Base-by-base conservation (phyloP, 2,888 invertebrate genomes). In the Pimpla rufipes region DNA sequence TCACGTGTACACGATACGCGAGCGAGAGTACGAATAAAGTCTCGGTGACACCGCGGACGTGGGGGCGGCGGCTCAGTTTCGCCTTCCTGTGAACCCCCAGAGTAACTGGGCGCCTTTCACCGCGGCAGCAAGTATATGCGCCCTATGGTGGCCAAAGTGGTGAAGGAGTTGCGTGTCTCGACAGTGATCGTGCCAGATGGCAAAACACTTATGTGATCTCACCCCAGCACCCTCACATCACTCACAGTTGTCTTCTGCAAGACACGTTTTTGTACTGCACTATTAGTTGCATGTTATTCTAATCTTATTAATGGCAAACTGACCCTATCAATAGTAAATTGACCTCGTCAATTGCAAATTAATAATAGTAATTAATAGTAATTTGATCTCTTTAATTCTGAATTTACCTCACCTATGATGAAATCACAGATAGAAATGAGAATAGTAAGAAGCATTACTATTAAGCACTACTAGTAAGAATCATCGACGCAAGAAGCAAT, bases 41-140 rank as follows among this genome's bases (percentile, higher is more conserved):
- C 70, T 55, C n/a, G 55, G 21, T 57, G 55, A 70, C 55, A 70
- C 55, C 23, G 40, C 23, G 42, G 55, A 55, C 23, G 70, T 23
- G 40, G 55, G 55, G 70, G 70, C 55, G 70, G n/a, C n/a, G n/a
- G 13, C 55, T 37, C 21, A 13, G 37, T 35, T 40, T 55, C 21
- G 40, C 70, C 40, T 70, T 70, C 21, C 29, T 52, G 70, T 55
- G 37, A 40, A 70, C 18, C 21, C 18, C 37, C 52, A 8, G 13
- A 10, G 8, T 40, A 10, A 23, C n/a, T 10, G 5, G 40, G 16
- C 10, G 8, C 70, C 70, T 70, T 70, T 70, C 70, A 70, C 70
- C 40, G 40, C 4, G 42, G 8, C 55, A 55, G 21, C 52, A 21
- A n/a, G n/a, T n/a, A n/a, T 13, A 18, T 18, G 13, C 18, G 37